These are phyloP conservation scores for Helicoverpa assulta DNA, from an alignment of 2,888 invertebrate genomes.

Conservation along the genomic window DNA sequence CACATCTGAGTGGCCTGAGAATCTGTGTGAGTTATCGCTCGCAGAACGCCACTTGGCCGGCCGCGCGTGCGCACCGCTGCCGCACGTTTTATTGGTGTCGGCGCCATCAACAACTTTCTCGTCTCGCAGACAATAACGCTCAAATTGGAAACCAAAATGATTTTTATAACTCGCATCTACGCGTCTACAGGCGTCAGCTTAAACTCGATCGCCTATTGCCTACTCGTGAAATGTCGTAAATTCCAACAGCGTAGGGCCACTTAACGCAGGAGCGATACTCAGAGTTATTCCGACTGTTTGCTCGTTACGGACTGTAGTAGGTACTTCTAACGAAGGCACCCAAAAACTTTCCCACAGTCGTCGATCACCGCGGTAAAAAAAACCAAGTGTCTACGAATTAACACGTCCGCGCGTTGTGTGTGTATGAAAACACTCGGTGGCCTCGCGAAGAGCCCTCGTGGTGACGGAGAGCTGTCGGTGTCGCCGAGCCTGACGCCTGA, in stretches of 20 bases:
- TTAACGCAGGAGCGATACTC: slow-evolving; percentile 87
- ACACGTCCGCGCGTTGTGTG: slow-evolving; percentile 88
- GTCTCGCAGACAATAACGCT: slow-evolving; percentile 87
- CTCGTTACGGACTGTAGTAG: slow-evolving; percentile 86
- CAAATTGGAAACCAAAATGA: slow-evolving; percentile 87
- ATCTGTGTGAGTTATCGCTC: slow-evolving; percentile 77
- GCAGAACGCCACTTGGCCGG: slow-evolving; percentile 62
- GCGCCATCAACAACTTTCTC: slow-evolving; percentile 89
- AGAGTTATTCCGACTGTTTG: slow-evolving; percentile 86
- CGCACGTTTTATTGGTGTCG: slow-evolving; percentile 87
- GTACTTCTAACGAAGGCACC: slow-evolving; percentile 88
- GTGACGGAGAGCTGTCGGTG: slow-evolving; percentile 86
- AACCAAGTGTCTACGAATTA: slow-evolving; percentile 89
- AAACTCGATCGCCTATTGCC: slow-evolving; percentile 79
- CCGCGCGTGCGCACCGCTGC: slow-evolving; percentile 78
- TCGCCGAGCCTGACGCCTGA: slow-evolving; percentile 62
- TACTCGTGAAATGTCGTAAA: slow-evolving; percentile 84
- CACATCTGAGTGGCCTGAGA: slow-evolving; percentile 71
- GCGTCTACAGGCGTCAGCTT: slow-evolving; percentile 69
- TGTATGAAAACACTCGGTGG: slow-evolving; percentile 89
- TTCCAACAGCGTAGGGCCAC: slow-evolving; percentile 82
- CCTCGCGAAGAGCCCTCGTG: slow-evolving; percentile 84
- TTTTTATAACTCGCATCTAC: slow-evolving; percentile 83
- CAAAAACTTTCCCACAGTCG: slow-evolving; percentile 89
- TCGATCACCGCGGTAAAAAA: slow-evolving; percentile 87